phyloP scores from a whole-genome alignment of 2,113 vertebrate species.

The Lycaon pictus region DNA sequence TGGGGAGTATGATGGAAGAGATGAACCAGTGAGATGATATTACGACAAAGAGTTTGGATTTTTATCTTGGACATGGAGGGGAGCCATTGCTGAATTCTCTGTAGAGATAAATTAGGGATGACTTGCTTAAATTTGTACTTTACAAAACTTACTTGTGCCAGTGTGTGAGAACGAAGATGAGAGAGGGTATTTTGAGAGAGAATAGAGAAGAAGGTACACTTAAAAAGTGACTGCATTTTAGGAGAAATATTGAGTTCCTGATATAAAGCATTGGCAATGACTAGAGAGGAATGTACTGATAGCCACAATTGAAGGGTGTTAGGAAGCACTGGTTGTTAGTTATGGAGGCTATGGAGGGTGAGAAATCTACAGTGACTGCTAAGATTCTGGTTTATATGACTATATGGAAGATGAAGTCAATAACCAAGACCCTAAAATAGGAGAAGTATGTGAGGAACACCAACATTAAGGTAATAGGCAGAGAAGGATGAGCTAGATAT shows the following conservation, averaged over 20 bases:
- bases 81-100: not conserved
- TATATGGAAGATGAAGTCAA: not conserved
- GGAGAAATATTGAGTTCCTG: not conserved
- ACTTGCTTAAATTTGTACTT: not conserved
- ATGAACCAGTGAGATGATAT: not conserved
- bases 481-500: not conserved
- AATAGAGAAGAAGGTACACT: not conserved
- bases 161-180: not conserved
- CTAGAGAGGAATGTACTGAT: not conserved
- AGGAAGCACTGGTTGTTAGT: not conserved
- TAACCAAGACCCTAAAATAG: not conserved
- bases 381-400: not conserved
- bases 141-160: not conserved
- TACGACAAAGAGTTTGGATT: not conserved
- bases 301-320: too few species aligned
- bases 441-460: not conserved
- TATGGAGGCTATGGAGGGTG: not conserved
- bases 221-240: not conserved
- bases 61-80: not conserved
- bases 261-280: not conserved
- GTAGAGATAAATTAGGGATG: not conserved
- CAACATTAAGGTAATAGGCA: not conserved
- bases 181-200: not conserved
- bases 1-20: not conserved
- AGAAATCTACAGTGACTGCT: not conserved